These are phyloP conservation scores for Mactromeris polynyma DNA, from an alignment of 2,888 invertebrate genomes.

Conservation along the genomic window DNA sequence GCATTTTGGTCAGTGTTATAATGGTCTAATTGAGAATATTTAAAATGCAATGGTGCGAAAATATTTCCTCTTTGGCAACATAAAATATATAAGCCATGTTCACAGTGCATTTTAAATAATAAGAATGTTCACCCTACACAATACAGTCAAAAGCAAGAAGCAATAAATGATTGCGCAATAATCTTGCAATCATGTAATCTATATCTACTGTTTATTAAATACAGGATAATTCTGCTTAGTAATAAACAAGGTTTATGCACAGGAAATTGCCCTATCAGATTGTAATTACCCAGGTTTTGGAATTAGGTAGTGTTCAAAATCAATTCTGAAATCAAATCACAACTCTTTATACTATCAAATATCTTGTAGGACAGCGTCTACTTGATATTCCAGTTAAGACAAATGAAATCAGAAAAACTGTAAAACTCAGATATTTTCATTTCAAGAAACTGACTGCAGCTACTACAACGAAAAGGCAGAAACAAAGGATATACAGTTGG, in stretches of 20 bases:
- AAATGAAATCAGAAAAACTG: neutral
- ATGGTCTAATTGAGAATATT: too few relatives aligned
- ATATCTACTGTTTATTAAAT: neutral
- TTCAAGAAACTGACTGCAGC: neutral
- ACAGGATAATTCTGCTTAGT: conserved; percentile 16
- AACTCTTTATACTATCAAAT: neutral
- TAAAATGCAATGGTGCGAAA: neutral
- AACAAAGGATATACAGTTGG: too few relatives aligned
- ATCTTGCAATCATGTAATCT: neutral
- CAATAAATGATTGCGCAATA: conserved; percentile 11
- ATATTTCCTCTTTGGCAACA: neutral
- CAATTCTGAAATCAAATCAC: conserved; percentile 50
- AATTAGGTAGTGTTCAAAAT: conserved; percentile 52
- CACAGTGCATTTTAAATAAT: neutral
- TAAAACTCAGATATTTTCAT: neutral
- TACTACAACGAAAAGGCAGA: too few relatives aligned
- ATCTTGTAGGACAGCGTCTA: neutral
- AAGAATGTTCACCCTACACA: neutral
- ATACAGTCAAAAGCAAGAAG: neutral
- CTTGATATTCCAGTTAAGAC: neutral
- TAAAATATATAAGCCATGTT: conserved; percentile 16
- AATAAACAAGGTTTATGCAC: conserved; percentile 23
- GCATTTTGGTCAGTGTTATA: too few relatives aligned
- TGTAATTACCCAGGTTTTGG: conserved; percentile 54
- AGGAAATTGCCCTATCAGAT: neutral